Evolutionary conservation across 2,113 vertebrate genomes (phyloP), one percentile per base, ranked within the genome.

Genomic region (Echinops telfairi): DNA sequence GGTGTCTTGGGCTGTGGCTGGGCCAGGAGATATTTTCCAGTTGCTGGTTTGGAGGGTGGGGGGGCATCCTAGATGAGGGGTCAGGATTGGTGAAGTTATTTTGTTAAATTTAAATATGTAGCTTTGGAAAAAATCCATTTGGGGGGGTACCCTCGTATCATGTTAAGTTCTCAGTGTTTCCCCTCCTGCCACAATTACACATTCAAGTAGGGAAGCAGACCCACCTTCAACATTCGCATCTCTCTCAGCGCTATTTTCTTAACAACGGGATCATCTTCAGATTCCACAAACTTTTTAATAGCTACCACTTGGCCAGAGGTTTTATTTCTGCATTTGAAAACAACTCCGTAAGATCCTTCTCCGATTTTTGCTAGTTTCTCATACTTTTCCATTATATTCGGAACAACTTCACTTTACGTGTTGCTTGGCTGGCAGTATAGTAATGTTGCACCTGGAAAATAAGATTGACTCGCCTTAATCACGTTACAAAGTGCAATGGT

Each of bases 241-340:
- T 99, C 99, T 95, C 99, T 96, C 89, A 99, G 85, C 2, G 98
- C 98, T 73, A 99, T 99, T 98, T 99, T 99, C 97, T 98, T 99
- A 91, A 99, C 98, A 62, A 99, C 97, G 0, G 98, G 98, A 83
- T 99, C 98, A 1, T 99, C 98, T 95, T 99, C 98, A 1, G 98
- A 99, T 89, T 99, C 98, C 94, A 99, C 98, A 96, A 99, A 99
- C 91, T 98, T 99, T 97, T 99, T 99, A 96, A 99, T 98, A 95
- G 99, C 98, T 2, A 99, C 98, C 22, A 99, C 97, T 97, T 99
- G 98, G 14, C 98, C 98, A 0, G 98, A 98, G 31, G 98, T 98
- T 90, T 98, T 98, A 95, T 99, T 98, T 97, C 98, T 98, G 97
- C 98, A 99, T 58, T 99, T 99, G 96, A 99, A 99, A 73, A 99